These are phyloP conservation scores for Cancer borealis DNA, from an alignment of 2,888 invertebrate genomes.

Conservation along the genomic window DNA sequence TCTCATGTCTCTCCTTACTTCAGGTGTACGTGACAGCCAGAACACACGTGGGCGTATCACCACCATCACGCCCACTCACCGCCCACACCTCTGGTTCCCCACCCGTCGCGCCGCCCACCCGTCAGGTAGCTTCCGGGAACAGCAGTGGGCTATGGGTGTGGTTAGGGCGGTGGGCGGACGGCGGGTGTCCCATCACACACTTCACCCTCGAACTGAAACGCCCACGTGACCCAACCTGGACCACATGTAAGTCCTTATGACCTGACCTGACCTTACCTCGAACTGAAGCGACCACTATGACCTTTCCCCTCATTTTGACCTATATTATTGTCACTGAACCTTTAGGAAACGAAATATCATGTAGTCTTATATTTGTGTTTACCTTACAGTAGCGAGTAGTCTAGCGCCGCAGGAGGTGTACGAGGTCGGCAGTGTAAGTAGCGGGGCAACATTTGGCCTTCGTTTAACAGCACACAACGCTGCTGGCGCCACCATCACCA, in stretches of 20 bases:
- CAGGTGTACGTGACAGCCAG: conserved; percentile 73
- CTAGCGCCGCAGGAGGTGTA: conserved; percentile 67
- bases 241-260: conserved; percentile 56
- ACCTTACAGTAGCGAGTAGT: conserved; percentile 65
- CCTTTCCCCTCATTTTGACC: neutral
- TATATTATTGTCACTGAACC: neutral
- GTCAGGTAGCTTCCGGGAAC: conserved; percentile 66
- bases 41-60: conserved; percentile 69
- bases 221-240: conserved; percentile 60
- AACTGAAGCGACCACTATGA: neutral
- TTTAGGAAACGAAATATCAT: neutral
- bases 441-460: conserved; percentile 48
- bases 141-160: conserved; percentile 70
- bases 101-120: conserved; percentile 72
- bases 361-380: neutral
- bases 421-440: conserved; percentile 64
- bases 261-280: neutral
- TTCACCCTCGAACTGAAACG: conserved; percentile 66
- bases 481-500: conserved; percentile 68
- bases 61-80: conserved; percentile 64
- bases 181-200: conserved; percentile 74
- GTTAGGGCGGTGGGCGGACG: conserved; percentile 73
- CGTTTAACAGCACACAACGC: conserved; percentile 70
- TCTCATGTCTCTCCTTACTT: neutral
- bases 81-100: conserved; percentile 60